Conservation (phyloP, 2,113 vertebrate species). For the Atherinomorus stipes region DNA sequence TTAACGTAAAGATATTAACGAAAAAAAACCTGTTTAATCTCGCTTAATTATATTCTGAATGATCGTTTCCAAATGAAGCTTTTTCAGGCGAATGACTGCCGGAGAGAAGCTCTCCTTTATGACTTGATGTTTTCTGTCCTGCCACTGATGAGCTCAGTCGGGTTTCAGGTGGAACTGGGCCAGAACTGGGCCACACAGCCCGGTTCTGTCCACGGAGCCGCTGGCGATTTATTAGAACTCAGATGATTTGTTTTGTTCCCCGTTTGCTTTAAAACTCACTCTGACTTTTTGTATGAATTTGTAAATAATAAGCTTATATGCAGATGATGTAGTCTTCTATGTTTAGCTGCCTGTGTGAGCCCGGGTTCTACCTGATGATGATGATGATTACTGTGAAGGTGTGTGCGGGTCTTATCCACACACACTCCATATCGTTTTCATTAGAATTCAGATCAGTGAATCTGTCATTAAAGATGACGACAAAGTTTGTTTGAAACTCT, state of each 20-base stretch:
- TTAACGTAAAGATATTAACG: no score
- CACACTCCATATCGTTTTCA: background rate
- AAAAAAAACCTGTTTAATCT: background rate
- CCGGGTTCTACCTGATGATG: constrained; percentile 13
- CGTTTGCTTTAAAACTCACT: constrained; percentile 16
- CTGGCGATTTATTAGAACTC: no score
- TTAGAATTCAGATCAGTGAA: no score
- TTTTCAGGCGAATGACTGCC: no score
- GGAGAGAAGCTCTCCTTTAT: no score
- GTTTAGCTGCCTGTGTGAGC: constrained; percentile 34
- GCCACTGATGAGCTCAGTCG: background rate
- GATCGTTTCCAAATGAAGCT: no score
- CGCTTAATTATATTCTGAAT: background rate
- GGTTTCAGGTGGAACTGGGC: background rate
- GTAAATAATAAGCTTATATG: constrained; percentile 67
- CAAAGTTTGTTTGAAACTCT: no score
- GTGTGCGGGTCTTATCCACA: background rate
- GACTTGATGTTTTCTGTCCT: background rate
- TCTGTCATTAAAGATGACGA: no score
- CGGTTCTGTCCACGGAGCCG: no score
- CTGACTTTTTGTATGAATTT: constrained; percentile 54
- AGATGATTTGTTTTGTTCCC: constrained; percentile 20
- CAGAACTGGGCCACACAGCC: no score
- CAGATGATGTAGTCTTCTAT: constrained; percentile 19
- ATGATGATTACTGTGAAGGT: constrained; percentile 9